Evolutionary conservation across 2,113 vertebrate genomes (phyloP).

Genomic region (Passer montanus): DNA sequence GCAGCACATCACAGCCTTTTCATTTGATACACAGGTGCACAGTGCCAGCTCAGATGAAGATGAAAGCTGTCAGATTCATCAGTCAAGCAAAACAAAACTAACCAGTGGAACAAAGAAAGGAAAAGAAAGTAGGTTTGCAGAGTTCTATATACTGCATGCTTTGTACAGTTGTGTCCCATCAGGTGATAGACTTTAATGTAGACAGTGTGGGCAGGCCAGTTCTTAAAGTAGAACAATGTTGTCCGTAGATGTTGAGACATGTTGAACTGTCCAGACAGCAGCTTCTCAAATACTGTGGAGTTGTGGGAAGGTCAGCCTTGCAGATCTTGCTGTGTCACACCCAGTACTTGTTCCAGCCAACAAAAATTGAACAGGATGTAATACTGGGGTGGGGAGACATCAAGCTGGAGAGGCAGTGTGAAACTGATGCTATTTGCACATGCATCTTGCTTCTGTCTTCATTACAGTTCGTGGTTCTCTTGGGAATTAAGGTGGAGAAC

Average conservation of each 20-base stretch:
- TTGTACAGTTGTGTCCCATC: neutral
- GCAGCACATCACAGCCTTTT: neutral
- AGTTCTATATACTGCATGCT: neutral
- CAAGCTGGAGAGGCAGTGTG: neutral
- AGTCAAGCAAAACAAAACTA: slow-evolving; percentile 31
- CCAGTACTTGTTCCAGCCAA: neutral
- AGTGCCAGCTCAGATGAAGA: slow-evolving; percentile 57
- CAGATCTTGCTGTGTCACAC: neutral
- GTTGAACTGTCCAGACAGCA: neutral
- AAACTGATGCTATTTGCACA: neutral
- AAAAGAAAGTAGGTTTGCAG: slow-evolving; percentile 66
- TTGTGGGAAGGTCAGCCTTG: neutral
- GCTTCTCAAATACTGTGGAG: neutral
- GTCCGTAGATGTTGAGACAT: rapidly evolving
- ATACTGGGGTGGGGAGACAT: neutral
- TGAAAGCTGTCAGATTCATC: slow-evolving; percentile 17
- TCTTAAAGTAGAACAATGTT: neutral
- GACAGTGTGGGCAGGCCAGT: neutral
- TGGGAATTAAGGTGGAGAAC: neutral
- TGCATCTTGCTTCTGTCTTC: neutral
- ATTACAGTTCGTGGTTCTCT: neutral
- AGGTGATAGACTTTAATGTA: neutral
- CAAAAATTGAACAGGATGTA: neutral
- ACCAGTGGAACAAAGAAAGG: slow-evolving; percentile 36
- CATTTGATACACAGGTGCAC: slow-evolving; percentile 32